Evolutionary conservation across 2,113 vertebrate species (phyloP), one percentile per base, ranked within the genome.

Genomic region (Lepidothrix coronata): DNA sequence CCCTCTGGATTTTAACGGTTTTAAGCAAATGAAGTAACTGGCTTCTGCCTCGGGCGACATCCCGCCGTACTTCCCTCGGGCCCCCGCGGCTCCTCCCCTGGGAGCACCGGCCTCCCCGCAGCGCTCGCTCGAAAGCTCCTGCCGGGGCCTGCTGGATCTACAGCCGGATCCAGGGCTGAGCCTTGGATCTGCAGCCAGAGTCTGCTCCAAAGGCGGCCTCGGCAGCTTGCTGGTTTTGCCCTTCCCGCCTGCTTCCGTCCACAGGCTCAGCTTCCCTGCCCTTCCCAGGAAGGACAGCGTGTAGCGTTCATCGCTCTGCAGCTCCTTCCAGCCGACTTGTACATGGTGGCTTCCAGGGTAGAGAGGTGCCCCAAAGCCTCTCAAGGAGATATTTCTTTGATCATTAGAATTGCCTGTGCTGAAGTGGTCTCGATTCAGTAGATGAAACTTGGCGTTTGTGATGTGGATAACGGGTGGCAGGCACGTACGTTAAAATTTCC

Each of bases 121-220:
- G 71, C 35, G 5, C 25, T 9, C 6, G 6, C 21, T 49, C 21
- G 15, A 9, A 15, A 46, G 37, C 46, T 21, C 44, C 35, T 5
- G 59, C 4, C 2, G 31, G 14, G 10, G 27, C 3, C 25, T 9
- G 72, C 57, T 2, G 66, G 17, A 2, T 9, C n/a, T 12, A 1
- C 66, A 4, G 55, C n/a, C n/a, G 8, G 8, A 8, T 5, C 61
- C 61, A 4, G 43, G 10, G 0, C n/a, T 1, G n/a, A 12, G 55
- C 3, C 43, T 9, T 5, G 57, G 7, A 1, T 6, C 25, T n/a
- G 41, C 67, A 2, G 66, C 16, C 33, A 1, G 14, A 16, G 21
- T 2, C 63, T 24, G 39, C 49, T 30, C 59, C 75, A 22, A 39
- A 25, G 30, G 6, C 4, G 27, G n/a, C 54, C 23, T 58, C 4